Base-by-base conservation (phyloP, 2,113 vertebrate genomes). In the Gymnarchus niloticus region DNA sequence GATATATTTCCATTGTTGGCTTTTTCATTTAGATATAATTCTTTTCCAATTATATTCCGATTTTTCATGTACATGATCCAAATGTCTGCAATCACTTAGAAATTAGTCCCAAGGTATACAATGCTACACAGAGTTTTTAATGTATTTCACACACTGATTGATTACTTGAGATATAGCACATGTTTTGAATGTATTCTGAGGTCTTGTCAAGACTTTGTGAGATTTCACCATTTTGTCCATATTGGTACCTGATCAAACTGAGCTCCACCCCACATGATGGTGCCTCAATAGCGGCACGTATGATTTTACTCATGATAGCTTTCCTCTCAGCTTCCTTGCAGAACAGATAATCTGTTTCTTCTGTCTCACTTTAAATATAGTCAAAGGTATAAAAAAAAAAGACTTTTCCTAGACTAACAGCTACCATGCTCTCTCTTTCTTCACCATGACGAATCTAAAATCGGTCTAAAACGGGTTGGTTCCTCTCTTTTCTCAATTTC, bases 321-420 rank as follows among this genome's bases (percentile, higher is more conserved):
- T 54, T 82, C 33, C 49, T 86, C 49, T 14, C 83, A 28, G 56
- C 65, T 85, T 44, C 78, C 86, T 54, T 21, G 44, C 88, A 80
- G 87, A 78, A 54, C 37, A 87, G 57, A 91, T 83, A 87, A 89
- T 89, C 88, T 87, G 81, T 91, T 91, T 91, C 88, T 88, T 86
- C n/a, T 49, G 87, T 91, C 85, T 91, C 85, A 69, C 28, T 33
- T 69, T 33, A 37, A 4, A 21, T 37, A 44, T 57, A 78, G 77
- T 59, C 78, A 19, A 85, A 83, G 81, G 73, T 83, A 88, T n/a
- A 87, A 81, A 87, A 85, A 23, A 12, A n/a, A 23, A 51, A 9
- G 77, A 48, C 77, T 80, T 80, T 80, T 49, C 3, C n/a, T 10
- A 80, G 76, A 37, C 8, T 78, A 21, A 78, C 76, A 78, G 46